These are phyloP conservation scores for Sisor rabdophorus DNA, from an alignment of 2,113 vertebrate species.

Conservation along the genomic window DNA sequence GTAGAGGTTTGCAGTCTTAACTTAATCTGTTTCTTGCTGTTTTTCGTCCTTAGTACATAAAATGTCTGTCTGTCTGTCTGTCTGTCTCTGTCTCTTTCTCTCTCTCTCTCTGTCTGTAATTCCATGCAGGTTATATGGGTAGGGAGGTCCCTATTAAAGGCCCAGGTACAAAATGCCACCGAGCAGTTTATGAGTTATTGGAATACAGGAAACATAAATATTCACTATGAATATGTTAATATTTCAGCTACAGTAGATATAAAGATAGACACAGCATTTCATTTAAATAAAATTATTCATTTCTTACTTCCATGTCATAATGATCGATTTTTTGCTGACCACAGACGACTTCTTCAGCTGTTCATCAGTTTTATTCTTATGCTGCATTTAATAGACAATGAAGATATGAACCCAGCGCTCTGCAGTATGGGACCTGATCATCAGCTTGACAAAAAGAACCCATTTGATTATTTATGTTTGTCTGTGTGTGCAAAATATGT, in stretches of 20 bases:
- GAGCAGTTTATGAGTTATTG: neutral
- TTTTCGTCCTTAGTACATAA: too few species aligned
- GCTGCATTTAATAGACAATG: neutral
- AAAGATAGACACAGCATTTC: neutral
- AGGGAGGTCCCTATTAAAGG: too few species aligned
- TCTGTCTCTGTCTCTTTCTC: too few species aligned
- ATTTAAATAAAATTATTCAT: neutral
- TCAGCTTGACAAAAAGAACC: neutral
- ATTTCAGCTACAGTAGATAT: neutral
- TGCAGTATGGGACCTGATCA: neutral
- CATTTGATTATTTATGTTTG: too few species aligned
- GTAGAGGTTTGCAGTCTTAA: too few species aligned
- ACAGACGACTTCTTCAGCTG: constrained; percentile 11
- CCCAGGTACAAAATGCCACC: too few species aligned
- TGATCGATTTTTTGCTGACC: neutral
- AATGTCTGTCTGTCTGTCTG: too few species aligned
- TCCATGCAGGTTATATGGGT: neutral
- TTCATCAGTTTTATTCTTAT: constrained; percentile 6
- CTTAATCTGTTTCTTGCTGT: too few species aligned
- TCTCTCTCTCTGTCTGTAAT: too few species aligned
- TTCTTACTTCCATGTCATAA: neutral
- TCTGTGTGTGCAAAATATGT: neutral
- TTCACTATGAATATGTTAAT: neutral
- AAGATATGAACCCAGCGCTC: neutral
- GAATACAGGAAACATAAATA: neutral